Evolutionary conservation across 2,888 invertebrate genomes (phyloP).

Genomic region (Tigriopus californicus): DNA sequence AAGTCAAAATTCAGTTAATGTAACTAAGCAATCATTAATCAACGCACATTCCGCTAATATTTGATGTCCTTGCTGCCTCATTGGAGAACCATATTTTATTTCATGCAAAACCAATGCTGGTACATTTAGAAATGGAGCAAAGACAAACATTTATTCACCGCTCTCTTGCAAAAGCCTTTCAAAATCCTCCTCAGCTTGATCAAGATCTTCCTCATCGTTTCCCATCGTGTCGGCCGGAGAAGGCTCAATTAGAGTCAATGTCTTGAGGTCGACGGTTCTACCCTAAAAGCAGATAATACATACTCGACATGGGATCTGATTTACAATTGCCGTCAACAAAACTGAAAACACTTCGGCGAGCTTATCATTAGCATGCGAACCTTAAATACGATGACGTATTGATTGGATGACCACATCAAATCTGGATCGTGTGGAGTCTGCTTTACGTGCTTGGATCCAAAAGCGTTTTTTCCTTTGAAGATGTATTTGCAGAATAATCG

Average conservation of each 20-base stretch:
- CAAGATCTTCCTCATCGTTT: slow-evolving; percentile 1
- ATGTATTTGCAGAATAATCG: slow-evolving; percentile 11
- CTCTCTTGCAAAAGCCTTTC: slow-evolving; percentile 12
- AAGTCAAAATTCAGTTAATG: too few relatives aligned
- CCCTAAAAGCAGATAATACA: slow-evolving; percentile 7
- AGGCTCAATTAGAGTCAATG: slow-evolving; percentile 10
- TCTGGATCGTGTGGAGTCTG: slow-evolving; percentile 14
- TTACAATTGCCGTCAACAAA: too few relatives aligned
- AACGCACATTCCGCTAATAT: too few relatives aligned
- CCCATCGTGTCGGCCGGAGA: background rate
- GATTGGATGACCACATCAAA: slow-evolving; percentile 13
- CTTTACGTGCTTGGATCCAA: slow-evolving; percentile 10
- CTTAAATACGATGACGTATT: slow-evolving; percentile 14
- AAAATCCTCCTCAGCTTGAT: slow-evolving; percentile 13
- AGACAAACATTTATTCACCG: background rate
- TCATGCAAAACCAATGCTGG: too few relatives aligned
- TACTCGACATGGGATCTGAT: background rate
- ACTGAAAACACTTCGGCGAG: too few relatives aligned
- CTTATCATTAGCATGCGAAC: too few relatives aligned
- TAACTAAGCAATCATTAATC: too few relatives aligned
- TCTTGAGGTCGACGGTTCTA: slow-evolving; percentile 15
- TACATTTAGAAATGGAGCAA: too few relatives aligned
- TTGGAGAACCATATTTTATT: too few relatives aligned
- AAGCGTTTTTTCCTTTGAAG: slow-evolving; percentile 13
- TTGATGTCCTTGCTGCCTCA: too few relatives aligned